These are phyloP conservation scores for Ctenoplectra terminalis DNA, from an alignment of 1,140 invertebrate genomes.

Conservation along the genomic window DNA sequence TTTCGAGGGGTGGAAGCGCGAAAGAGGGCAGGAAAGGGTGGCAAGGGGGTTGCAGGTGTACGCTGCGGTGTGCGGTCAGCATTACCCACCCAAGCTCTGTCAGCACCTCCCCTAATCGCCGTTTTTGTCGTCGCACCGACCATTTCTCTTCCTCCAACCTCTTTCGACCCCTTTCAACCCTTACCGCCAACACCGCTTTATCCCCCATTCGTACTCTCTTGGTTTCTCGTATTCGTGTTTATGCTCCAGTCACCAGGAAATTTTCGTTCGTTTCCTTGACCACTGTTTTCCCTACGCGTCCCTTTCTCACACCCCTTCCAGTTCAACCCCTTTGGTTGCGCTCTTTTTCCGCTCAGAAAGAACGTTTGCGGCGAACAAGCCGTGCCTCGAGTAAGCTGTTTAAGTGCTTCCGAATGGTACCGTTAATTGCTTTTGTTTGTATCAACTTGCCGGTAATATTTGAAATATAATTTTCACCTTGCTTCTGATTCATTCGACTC, in stretches of 20 bases:
- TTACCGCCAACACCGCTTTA: neutral
- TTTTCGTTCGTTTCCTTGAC: conserved; percentile 38
- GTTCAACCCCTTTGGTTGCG: neutral
- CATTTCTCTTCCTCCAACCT: conserved; percentile 64
- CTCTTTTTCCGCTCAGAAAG: neutral
- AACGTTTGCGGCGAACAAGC: neutral
- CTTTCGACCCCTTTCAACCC: conserved; percentile 45
- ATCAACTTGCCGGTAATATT: neutral
- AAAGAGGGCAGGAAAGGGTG: neutral
- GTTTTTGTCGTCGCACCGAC: conserved; percentile 66
- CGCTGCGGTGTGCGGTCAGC: conserved; percentile 68
- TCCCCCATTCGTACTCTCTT: neutral
- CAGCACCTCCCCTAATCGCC: conserved; percentile 73
- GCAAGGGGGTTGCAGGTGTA: conserved; percentile 61
- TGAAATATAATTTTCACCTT: too few species aligned
- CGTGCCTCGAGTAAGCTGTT: neutral
- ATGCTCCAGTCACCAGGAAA: conserved; percentile 28
- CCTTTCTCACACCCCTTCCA: too few species aligned
- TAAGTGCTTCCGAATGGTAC: neutral
- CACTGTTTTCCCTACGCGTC: conserved; percentile 12
- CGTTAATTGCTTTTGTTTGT: neutral
- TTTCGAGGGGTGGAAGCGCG: neutral
- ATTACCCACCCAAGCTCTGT: conserved; percentile 68
- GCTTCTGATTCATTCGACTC: too few species aligned
- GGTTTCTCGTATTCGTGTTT: conserved; percentile 53